Conservation (phyloP, 2,888 invertebrate species). For the Epirrita christyi region DNA sequence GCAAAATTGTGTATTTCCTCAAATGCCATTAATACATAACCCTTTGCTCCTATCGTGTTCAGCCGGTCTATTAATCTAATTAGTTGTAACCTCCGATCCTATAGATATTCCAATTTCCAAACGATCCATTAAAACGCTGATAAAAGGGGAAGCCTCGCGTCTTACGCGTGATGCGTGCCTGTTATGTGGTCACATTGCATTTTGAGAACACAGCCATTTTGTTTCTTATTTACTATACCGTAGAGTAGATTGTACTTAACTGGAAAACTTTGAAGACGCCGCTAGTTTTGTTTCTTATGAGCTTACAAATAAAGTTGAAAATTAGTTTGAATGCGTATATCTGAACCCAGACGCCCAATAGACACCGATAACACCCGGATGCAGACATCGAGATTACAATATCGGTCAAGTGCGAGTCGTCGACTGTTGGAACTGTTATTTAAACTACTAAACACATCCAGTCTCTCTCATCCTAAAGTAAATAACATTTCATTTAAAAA, state of each 20-base stretch:
- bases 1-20: too few relatives aligned
- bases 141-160: constrained; percentile 36
- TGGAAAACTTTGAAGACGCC: too few relatives aligned
- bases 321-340: background rate
- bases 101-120: constrained; percentile 7
- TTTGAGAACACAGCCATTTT: constrained; percentile 18
- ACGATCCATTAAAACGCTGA: constrained; percentile 2
- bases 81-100: background rate
- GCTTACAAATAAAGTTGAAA: background rate
- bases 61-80: background rate
- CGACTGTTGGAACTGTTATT: background rate
- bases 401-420: constrained; percentile 32
- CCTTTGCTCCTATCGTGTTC: background rate
- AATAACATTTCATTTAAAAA: too few relatives aligned
- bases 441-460: too few relatives aligned
- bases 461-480: too few relatives aligned
- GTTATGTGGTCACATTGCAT: constrained; percentile 38
- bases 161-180: constrained; percentile 44
- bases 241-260: too few relatives aligned
- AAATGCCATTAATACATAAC: too few relatives aligned
- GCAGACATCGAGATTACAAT: constrained; percentile 32
- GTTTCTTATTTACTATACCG: too few relatives aligned
- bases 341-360: constrained; percentile 48
- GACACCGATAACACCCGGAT: constrained; percentile 56
- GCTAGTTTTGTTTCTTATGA: constrained; percentile 1